phyloP scores from a whole-genome alignment of 2,888 invertebrate genomes.

The Conistra vaccinii region DNA sequence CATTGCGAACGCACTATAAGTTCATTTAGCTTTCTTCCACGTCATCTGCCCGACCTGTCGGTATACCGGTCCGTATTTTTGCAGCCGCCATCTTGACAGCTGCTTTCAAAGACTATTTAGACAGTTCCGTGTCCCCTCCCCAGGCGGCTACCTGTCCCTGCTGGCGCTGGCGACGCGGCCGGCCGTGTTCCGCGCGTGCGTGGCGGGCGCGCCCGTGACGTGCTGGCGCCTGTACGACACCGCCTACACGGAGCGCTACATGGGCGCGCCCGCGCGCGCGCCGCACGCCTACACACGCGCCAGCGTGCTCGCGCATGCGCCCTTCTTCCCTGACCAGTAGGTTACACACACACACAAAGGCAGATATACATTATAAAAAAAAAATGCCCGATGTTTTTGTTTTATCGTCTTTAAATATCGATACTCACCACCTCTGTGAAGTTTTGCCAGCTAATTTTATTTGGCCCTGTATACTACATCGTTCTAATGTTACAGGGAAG shows the following conservation, averaged over 20 bases:
- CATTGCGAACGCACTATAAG: too few species aligned
- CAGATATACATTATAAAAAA: too few species aligned
- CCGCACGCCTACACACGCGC: constrained; percentile 96
- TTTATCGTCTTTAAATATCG: too few species aligned
- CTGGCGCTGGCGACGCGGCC: constrained; percentile 98
- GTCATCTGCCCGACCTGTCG: too few species aligned
- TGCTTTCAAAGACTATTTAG: too few species aligned
- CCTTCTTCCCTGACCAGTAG: constrained; percentile 96
- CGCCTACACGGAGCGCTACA: constrained; percentile 99
- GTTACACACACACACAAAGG: constrained; percentile 75
- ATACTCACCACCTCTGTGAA: not conserved
- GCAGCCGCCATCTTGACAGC: too few species aligned
- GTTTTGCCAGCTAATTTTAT: not conserved
- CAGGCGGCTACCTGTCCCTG: constrained; percentile 97
- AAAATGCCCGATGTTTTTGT: too few species aligned
- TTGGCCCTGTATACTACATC: not conserved
- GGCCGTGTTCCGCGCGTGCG: constrained; percentile 97
- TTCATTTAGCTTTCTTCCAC: too few species aligned
- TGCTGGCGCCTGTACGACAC: constrained; percentile 99
- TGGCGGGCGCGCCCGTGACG: constrained; percentile 99
- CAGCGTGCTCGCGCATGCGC: constrained; percentile 94
- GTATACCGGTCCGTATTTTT: too few species aligned
- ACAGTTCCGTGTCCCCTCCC: too few species aligned
- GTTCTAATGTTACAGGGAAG: constrained; percentile 91
- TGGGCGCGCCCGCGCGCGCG: constrained; percentile 90